Evolutionary conservation across 2,113 vertebrate genomes (phyloP).

Genomic region (Leuciscus idus): DNA sequence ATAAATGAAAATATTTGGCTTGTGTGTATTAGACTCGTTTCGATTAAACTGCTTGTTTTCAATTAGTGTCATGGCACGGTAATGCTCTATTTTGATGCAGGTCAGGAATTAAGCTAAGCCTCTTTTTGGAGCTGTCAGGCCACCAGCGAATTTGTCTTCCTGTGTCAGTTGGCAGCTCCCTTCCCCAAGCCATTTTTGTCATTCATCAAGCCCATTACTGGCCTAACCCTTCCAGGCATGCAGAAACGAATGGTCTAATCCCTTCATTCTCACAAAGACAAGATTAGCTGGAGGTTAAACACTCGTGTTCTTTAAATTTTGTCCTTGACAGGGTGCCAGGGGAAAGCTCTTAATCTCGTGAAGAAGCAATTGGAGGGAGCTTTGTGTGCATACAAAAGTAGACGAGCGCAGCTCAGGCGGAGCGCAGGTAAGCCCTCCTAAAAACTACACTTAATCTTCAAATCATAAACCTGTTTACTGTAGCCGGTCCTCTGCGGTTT

Average conservation of each 20-base stretch:
- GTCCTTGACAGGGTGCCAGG: constrained; percentile 74
- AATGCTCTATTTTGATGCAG: constrained; percentile 56
- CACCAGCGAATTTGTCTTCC: constrained; percentile 48
- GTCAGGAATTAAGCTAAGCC: constrained; percentile 55
- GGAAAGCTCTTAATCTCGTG: constrained; percentile 77
- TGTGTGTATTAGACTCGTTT: neutral
- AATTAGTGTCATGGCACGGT: constrained; percentile 51
- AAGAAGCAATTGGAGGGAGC: constrained; percentile 69
- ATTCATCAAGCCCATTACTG: constrained; percentile 53
- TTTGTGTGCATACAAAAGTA: constrained; percentile 62
- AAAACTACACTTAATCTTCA: constrained; percentile 51
- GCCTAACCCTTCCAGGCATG: constrained; percentile 59
- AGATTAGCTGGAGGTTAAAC: constrained; percentile 76
- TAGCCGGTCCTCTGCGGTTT: constrained; percentile 33
- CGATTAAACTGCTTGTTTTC: constrained; percentile 50
- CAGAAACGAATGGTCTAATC: constrained; percentile 65
- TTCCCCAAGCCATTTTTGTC: constrained; percentile 54
- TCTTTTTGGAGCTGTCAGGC: constrained; percentile 56
- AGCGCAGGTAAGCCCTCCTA: constrained; percentile 45
- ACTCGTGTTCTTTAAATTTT: constrained; percentile 74
- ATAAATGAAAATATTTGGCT: neutral
- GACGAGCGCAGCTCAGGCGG: constrained; percentile 48
- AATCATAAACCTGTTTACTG: constrained; percentile 54
- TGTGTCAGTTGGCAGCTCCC: constrained; percentile 56
- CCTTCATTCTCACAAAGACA: constrained; percentile 72